Conservation (phyloP, 2,797 vertebrate genomes). For the Sorex maritimensis region DNA sequence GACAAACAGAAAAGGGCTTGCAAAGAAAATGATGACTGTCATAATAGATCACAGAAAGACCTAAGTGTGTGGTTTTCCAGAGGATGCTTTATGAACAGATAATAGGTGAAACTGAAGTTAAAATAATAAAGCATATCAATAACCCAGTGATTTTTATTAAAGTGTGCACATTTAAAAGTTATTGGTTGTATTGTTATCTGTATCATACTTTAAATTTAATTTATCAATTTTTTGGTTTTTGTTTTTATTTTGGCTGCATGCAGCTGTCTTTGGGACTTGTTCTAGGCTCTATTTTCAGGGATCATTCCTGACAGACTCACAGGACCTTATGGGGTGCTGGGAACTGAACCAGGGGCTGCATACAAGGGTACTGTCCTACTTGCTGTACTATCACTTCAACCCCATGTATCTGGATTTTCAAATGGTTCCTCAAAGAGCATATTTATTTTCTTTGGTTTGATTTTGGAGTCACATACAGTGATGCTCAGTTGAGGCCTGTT, state of each 20-base stretch:
- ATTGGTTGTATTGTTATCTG: background rate
- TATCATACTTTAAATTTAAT: background rate
- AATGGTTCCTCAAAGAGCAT: no score
- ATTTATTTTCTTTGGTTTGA: no score
- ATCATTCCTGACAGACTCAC: no score
- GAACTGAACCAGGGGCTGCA: no score
- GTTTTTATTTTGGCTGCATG: background rate
- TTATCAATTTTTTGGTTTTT: background rate
- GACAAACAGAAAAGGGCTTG: background rate
- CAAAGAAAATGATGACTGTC: background rate
- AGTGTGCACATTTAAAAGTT: constrained; percentile 32
- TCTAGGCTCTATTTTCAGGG: no score
- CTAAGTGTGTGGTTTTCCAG: background rate
- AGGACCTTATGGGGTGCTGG: no score
- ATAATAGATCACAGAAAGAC: background rate
- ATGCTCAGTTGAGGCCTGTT: no score
- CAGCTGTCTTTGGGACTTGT: no score
- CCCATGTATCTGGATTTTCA: no score
- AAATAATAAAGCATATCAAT: background rate
- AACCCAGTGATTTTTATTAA: background rate
- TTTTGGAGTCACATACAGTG: no score
- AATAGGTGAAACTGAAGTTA: background rate
- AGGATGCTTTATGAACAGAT: background rate
- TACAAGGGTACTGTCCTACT: no score
- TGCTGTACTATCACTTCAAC: no score